Conservation (phyloP, 2,797 vertebrate species). For the Typhlichthys eigenmanni region DNA sequence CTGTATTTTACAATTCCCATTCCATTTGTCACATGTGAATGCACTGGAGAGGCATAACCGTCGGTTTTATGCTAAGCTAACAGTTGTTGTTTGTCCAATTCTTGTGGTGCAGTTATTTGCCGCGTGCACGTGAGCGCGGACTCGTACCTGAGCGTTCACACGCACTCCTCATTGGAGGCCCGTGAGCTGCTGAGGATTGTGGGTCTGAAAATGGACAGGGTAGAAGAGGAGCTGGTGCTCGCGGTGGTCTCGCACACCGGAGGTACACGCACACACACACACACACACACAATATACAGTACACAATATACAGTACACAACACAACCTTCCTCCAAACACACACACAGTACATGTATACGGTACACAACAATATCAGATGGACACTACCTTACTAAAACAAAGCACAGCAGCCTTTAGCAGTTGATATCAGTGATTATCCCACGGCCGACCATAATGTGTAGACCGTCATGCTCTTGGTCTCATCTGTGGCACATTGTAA, state of each 20-base stretch:
- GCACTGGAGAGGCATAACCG: not conserved
- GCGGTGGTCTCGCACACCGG: conserved; percentile 82
- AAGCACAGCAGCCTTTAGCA: no score
- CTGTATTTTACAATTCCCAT: no score
- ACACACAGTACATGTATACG: not conserved
- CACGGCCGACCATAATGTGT: no score
- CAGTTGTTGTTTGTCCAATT: not conserved
- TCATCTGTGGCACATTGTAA: not conserved
- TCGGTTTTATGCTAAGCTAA: not conserved
- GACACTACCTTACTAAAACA: not conserved
- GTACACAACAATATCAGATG: not conserved
- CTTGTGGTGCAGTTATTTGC: conserved; percentile 83
- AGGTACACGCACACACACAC: conserved; percentile 67
- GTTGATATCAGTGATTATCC: no score
- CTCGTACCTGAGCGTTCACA: conserved; percentile 92
- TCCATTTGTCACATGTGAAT: not conserved
- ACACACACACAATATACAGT: no score
- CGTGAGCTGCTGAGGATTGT: conserved; percentile 90
- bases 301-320: conserved; percentile 4
- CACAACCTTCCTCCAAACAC: not conserved
- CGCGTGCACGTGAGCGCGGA: conserved; percentile 91
- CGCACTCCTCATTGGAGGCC: conserved; percentile 83
- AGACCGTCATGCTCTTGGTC: not conserved
- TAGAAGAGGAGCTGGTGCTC: conserved; percentile 87
- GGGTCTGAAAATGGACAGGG: conserved; percentile 85